phyloP scores from a whole-genome alignment of 2,797 vertebrate genomes.

The Pseudochaenichthys georgianus region DNA sequence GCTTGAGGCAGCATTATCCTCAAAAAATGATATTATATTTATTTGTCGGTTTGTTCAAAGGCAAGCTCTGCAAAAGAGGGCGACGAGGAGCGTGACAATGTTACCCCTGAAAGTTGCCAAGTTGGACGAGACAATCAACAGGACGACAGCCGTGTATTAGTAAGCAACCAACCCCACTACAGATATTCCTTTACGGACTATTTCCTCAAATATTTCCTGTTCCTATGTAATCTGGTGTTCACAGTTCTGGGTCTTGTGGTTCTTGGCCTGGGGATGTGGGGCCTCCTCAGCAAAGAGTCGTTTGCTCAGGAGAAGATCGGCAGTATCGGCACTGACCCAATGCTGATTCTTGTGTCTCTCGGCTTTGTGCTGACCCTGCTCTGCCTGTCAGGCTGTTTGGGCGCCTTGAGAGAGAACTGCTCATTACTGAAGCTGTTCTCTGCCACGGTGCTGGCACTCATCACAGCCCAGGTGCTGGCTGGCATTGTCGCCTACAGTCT shows the following conservation, averaged over 20 bases:
- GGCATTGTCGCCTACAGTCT: slow-evolving; percentile 83
- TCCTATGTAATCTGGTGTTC: slow-evolving; percentile 88
- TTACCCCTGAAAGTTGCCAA: slow-evolving; percentile 48
- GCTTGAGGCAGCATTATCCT: neutral
- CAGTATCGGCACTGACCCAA: slow-evolving; percentile 86
- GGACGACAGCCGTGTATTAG: neutral
- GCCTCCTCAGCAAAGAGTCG: slow-evolving; percentile 88
- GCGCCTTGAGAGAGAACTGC: slow-evolving; percentile 86
- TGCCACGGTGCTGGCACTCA: slow-evolving; percentile 71
- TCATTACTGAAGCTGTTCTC: slow-evolving; percentile 88
- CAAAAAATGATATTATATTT: slow-evolving; percentile 3
- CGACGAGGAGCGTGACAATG: slow-evolving; percentile 28
- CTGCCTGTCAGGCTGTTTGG: slow-evolving; percentile 89
- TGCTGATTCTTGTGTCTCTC: slow-evolving; percentile 85
- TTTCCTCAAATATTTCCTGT: slow-evolving; percentile 85
- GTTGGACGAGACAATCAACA: slow-evolving; percentile 17
- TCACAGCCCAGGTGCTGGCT: slow-evolving; percentile 80
- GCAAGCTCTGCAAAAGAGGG: slow-evolving; percentile 37
- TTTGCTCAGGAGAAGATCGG: slow-evolving; percentile 79
- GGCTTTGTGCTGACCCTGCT: slow-evolving; percentile 82
- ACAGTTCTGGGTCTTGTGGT: slow-evolving; percentile 85
- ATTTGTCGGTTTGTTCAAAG: slow-evolving; percentile 60
- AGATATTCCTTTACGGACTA: slow-evolving; percentile 65
- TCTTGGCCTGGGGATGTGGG: slow-evolving; percentile 89
- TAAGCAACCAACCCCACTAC: neutral